Evolutionary conservation across 2,113 vertebrate species (phyloP).

Genomic region (Laticauda colubrina): DNA sequence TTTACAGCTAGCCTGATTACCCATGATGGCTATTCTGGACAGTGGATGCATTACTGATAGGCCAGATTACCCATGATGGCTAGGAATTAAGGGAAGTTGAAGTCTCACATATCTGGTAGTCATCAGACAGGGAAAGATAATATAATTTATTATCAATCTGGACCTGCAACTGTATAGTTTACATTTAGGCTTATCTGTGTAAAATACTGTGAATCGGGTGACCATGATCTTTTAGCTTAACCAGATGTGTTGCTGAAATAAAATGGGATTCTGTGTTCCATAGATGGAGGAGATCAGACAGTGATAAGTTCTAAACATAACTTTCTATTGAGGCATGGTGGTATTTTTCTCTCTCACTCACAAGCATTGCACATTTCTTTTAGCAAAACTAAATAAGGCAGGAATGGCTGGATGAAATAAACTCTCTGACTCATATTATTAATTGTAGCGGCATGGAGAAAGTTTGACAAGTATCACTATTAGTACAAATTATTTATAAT

Average conservation of each 20-base stretch:
- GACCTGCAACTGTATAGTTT: neutral
- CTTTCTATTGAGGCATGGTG: neutral
- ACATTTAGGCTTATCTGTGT: neutral
- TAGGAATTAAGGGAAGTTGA: neutral
- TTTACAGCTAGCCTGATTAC: neutral
- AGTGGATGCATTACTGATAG: too few relatives aligned
- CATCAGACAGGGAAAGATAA: neutral
- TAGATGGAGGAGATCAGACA: neutral
- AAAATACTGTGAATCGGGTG: neutral
- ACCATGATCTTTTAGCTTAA: neutral
- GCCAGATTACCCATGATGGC: neutral
- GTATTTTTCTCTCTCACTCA: neutral
- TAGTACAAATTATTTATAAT: neutral
- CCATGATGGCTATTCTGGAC: neutral
- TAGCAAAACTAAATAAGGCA: neutral
- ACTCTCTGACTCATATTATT: neutral
- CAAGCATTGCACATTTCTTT: neutral
- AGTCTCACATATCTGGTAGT: neutral
- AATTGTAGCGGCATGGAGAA: neutral
- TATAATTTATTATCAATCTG: neutral
- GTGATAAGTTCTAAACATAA: neutral
- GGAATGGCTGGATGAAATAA: neutral
- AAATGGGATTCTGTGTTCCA: neutral
- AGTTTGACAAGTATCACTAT: neutral
- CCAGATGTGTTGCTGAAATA: neutral